Base-by-base conservation (phyloP, 1,140 invertebrate species). In the Chironomus tepperi region DNA sequence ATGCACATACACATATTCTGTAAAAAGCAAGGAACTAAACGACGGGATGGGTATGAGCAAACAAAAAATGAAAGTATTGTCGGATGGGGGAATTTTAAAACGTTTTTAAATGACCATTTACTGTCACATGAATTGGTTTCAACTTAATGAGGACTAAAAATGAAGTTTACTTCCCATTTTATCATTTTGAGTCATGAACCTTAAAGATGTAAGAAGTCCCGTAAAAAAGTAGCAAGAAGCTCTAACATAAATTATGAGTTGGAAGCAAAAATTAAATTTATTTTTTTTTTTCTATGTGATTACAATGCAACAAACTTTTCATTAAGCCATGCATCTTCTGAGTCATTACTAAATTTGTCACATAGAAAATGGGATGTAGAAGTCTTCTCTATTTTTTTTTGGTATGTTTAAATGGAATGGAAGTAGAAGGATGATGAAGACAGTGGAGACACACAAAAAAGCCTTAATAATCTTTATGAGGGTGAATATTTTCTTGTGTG, bases 61-160 rank as follows among this genome's bases (percentile, higher is more conserved):
- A 34, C n/a, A n/a, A n/a, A n/a, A n/a, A n/a, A n/a, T n/a, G n/a
- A 34, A 34, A 34, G 24, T 2, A 34, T 5, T 34, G 24, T 34
- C 1, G 24, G 24, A 34, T 34, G 24, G 24, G 12, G 15, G 8
- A 47, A n/a, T 57, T 57, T 57, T 70, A 70, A 70, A 70, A 9
- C 65, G 65, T 18, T 70, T 70, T 70, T 70, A 70, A 70, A 70
- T 21, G 16, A 70, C 16, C 65, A 57, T 70, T 70, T 19, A 70
- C 65, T 70, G 19, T 70, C 65, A 70, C 65, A 70, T 10, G 65
- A 21, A 19, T 57, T 57, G 47, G 47, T 57, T 57, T 57, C 5
- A 57, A 57, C 12, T 12, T 57, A 57, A 57, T 57, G 47, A 57
- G 47, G 12, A 57, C 12, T n/a, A n/a, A 57, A 57, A 57, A 34